These are phyloP conservation scores for Torymus texanus DNA, from an alignment of 2,888 invertebrate species.

Conservation along the genomic window DNA sequence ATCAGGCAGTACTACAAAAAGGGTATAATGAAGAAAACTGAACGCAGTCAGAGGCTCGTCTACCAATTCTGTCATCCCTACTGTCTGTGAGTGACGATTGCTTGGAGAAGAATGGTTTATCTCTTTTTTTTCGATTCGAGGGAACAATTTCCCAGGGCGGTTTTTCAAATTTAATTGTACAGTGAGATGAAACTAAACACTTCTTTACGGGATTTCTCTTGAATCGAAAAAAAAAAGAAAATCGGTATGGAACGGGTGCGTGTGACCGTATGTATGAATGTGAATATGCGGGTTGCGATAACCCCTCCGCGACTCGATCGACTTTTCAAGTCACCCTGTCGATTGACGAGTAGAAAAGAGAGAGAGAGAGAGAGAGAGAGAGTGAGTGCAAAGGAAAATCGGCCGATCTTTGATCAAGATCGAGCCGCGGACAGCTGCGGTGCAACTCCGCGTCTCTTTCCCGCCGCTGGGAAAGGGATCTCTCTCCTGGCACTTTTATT, in stretches of 20 bases:
- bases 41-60: slow-evolving; percentile 96
- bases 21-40: slow-evolving; percentile 99
- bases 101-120: background rate
- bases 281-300: background rate
- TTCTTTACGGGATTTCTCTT: slow-evolving; percentile 1
- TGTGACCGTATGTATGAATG: background rate
- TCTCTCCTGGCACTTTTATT: slow-evolving; percentile 7
- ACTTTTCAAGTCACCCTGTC: background rate
- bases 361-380: too few relatives aligned
- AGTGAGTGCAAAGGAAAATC: background rate
- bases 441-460: slow-evolving; percentile 11
- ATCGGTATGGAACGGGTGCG: too few relatives aligned
- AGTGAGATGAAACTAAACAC: too few relatives aligned
- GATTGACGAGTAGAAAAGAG: background rate
- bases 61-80: slow-evolving; percentile 99
- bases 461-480: background rate
- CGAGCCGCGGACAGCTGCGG: background rate
- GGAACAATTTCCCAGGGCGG: too few relatives aligned
- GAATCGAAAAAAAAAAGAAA: slow-evolving; percentile 5
- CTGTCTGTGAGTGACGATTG: slow-evolving; percentile 58
- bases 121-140: background rate
- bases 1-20: slow-evolving; percentile 99
- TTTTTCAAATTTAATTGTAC: too few relatives aligned
- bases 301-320: background rate
- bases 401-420: slow-evolving; percentile 3